Base-by-base conservation (phyloP, 2,113 vertebrate species). In the Psilopogon haemacephalus region DNA sequence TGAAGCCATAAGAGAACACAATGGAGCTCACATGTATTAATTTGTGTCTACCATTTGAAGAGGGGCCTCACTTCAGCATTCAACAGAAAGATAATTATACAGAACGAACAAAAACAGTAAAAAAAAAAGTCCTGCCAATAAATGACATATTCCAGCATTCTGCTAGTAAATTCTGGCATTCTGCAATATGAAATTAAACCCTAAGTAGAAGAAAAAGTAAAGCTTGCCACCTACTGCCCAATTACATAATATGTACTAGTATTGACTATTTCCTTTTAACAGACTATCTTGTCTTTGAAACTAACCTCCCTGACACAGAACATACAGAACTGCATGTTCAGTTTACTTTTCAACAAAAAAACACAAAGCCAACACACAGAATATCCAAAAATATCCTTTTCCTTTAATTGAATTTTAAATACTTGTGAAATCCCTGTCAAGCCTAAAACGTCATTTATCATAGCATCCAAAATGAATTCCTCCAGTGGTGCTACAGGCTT, bases 161-260 rank as follows among this genome's bases (percentile, higher is more conserved):
- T 26, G 48, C 23, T 26, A 50, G 23, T 23, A 91, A 89, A 92
- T 91, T 96, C 56, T 97, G 96, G 94, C 94, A 85, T 91, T 84
- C 74, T 59, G 26, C 32, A 74, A 55, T 37, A 54, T 5, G 37
- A 96, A 97, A 97, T 95, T 86, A 95, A 97, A 94, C 55, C 56
- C 2, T 3, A 95, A 94, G 72, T n/a, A 93, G 87, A 98, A 91
- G 59, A 33, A 93, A 98, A 98, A 98, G 97, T 88, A 94, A 98
- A 98, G 97, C 86, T 97, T 98, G 98, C 98, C 98, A 98, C 97
- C 98, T 98, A 97, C 98, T 98, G 97, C 97, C 95, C 96, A 93
- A 63, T 44, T 81, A 96, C 93, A 96, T 97, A 97, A 98, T 96
- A 86, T 80, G 62, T 40, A 75, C 38, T 87, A 68, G 56, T 62